These are phyloP conservation scores for Tachina fera DNA, from an alignment of 2,888 invertebrate species.

Conservation along the genomic window DNA sequence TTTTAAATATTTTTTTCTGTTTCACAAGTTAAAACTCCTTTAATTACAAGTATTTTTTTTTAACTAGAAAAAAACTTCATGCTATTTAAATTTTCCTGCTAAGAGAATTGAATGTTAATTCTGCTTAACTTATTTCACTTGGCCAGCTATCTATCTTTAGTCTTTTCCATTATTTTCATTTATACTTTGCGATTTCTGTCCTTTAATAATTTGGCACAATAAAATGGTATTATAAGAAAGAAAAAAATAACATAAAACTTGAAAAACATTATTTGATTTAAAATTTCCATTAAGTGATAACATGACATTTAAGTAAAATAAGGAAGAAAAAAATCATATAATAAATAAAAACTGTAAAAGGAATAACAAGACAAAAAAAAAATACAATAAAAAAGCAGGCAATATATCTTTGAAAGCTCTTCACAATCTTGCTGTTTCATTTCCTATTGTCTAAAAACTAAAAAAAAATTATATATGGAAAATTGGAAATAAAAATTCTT, in stretches of 20 bases:
- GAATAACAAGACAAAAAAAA: constrained; percentile 18
- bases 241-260: neutral
- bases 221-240: constrained; percentile 12
- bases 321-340: constrained; percentile 30
- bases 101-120: too few relatives aligned
- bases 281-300: constrained; percentile 71
- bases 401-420: constrained; percentile 64
- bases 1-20: too few relatives aligned
- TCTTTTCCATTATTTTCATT: constrained; percentile 7
- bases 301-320: constrained; percentile 43
- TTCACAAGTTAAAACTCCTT: too few relatives aligned
- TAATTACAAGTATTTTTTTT: too few relatives aligned
- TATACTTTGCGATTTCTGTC: constrained; percentile 6
- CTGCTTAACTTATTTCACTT: neutral
- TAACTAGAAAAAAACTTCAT: too few relatives aligned
- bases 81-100: too few relatives aligned
- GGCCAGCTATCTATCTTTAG: neutral
- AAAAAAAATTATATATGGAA: constrained; percentile 17
- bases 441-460: constrained; percentile 60
- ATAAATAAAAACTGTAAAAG: constrained; percentile 56
- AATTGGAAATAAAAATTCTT: constrained; percentile 26
- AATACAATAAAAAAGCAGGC: constrained; percentile 33
- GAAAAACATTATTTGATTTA: constrained; percentile 60
- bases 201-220: constrained; percentile 35
- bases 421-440: constrained; percentile 66